Percentiles rank a stretch among this genome's conserved stretches.
These are phyloP conservation scores for Chitala chitala DNA, from an alignment of 2,113 vertebrate species.

Conservation along the genomic window DNA sequence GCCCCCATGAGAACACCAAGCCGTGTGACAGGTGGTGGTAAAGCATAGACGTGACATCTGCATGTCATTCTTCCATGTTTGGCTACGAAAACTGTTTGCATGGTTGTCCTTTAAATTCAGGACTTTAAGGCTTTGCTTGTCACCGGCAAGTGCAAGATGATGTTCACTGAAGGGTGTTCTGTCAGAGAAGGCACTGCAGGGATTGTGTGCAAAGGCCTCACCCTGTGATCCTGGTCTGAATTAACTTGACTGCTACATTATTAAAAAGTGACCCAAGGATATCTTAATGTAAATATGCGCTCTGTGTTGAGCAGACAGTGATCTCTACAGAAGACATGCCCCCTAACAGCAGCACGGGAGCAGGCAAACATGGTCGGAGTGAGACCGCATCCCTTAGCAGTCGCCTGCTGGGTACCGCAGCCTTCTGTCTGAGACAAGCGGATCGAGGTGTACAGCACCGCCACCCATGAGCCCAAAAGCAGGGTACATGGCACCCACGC, in stretches of 20 bases:
- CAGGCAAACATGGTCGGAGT: neutral
- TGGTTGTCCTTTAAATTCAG: neutral
- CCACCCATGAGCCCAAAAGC: slow-evolving; percentile 89
- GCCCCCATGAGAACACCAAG: too few species aligned
- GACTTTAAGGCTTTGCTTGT: neutral
- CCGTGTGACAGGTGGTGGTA: too few species aligned
- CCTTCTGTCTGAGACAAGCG: slow-evolving; percentile 65
- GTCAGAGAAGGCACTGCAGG: slow-evolving; percentile 32
- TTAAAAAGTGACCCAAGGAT: slow-evolving; percentile 14
- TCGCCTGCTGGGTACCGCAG: slow-evolving; percentile 56
- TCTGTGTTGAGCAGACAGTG: too few species aligned
- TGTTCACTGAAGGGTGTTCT: neutral
- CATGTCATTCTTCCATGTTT: neutral
- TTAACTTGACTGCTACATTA: slow-evolving; percentile 10
- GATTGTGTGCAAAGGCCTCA: slow-evolving; percentile 15
- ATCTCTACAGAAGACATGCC: neutral
- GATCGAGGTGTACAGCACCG: slow-evolving; percentile 76
- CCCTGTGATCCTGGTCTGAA: slow-evolving; percentile 9
- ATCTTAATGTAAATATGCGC: neutral
- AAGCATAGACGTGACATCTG: neutral
- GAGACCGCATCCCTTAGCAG: neutral
- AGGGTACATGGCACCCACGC: slow-evolving; percentile 86
- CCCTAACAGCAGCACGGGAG: slow-evolving; percentile 11
- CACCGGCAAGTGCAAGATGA: neutral
- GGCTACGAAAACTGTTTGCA: neutral